phyloP scores from a whole-genome alignment of 2,888 invertebrate species.

The Steinernema carpocapsae region DNA sequence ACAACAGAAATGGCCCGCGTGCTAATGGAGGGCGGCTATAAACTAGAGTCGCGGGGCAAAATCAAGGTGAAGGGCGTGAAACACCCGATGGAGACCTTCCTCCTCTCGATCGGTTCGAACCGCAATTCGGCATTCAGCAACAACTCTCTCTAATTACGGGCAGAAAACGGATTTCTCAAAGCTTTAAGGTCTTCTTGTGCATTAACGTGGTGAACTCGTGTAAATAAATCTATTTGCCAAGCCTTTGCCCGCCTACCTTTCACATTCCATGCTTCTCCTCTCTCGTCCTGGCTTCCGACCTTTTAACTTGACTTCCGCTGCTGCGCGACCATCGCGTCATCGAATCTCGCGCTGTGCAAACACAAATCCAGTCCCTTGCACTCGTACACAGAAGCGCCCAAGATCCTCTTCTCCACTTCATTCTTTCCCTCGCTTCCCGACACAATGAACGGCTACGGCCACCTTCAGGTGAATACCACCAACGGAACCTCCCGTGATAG shows the following conservation, averaged over 20 bases:
- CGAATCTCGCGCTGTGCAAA: not conserved
- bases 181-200: not conserved
- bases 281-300: slow-evolving; percentile 17
- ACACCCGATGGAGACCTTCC: slow-evolving; percentile 65
- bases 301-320: slow-evolving; percentile 11
- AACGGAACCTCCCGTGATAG: slow-evolving; percentile 27
- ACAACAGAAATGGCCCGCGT: slow-evolving; percentile 84
- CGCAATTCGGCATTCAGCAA: slow-evolving; percentile 49
- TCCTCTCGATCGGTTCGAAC: slow-evolving; percentile 61
- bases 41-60: slow-evolving; percentile 86
- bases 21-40: slow-evolving; percentile 83
- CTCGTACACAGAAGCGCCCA: not conserved
- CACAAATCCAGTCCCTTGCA: not conserved
- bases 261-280: not conserved
- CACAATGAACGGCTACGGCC: slow-evolving; percentile 49
- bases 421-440: slow-evolving; percentile 61
- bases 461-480: slow-evolving; percentile 42
- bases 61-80: slow-evolving; percentile 85
- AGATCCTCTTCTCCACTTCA: slow-evolving; percentile 35
- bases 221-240: slow-evolving; percentile 15
- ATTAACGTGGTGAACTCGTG: not conserved
- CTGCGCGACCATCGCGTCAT: not conserved
- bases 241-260: too few relatives aligned
- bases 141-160: slow-evolving; percentile 28
- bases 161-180: not conserved